Evolutionary conservation across 2,797 vertebrate species (phyloP), one percentile per base, ranked within the genome.

Genomic region (Paramormyrops hopkinsi): DNA sequence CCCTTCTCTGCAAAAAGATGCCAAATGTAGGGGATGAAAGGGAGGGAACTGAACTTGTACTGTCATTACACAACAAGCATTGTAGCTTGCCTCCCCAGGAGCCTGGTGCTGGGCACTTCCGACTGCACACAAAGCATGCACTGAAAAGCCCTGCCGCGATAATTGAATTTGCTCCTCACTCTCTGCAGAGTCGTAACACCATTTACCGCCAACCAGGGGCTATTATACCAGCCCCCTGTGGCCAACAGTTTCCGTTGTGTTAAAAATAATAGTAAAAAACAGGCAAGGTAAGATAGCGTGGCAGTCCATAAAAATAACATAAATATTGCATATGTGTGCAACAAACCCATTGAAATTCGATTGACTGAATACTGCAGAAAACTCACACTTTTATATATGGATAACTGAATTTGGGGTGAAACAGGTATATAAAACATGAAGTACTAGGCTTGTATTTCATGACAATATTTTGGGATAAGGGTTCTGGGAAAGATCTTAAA

Each of bases 141-240:
- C 79, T 89, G 90, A 90, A 92, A 90, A 87, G 87, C 82, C 91
- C 91, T 89, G 90, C 88, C 86, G 86, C 59, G 54, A 92, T 92
- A 92, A 92, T 91, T 91, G 89, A 89, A 92, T 91, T 90, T 91
- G 90, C 91, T 89, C 90, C 90, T 90, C 88, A 90, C 90, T 91
- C 86, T 73, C 83, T 90, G 89, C 89, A 90, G 84, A 89, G 88
- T 91, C 73, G 89, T 88, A 91, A 91, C 90, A 88, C 90, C 90
- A 93, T 91, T 91, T 91, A 89, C 91, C 91, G 89, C 90, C 92
- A 90, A 91, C 88, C 89, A 90, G 89, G 84, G 87, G 90, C 91
- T 91, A 92, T 91, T 91, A 93, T 90, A 92, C 88, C 91, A 90
- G 89, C 88, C 90, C 90, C 90, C 90, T 73, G 87, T 73, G 86